phyloP scores from a whole-genome alignment of 2,113 vertebrate genomes.

The Gymnorhina tibicen region DNA sequence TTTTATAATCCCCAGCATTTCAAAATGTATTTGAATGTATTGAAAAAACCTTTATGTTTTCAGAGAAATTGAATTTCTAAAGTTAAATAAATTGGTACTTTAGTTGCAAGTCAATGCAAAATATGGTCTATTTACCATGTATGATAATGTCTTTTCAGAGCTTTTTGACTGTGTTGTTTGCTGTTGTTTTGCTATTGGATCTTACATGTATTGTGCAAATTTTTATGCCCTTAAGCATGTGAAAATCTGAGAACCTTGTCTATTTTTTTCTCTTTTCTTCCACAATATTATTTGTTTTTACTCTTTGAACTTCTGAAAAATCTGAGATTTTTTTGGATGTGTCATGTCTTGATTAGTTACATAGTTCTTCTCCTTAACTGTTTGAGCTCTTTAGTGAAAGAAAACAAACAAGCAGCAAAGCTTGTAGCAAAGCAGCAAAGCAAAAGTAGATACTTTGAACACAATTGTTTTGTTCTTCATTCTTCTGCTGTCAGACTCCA shows the following conservation, averaged over 20 bases:
- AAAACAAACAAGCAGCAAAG: background rate
- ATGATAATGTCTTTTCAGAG: background rate
- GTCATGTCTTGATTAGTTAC: background rate
- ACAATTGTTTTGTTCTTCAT: background rate
- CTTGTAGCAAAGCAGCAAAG: too few species aligned
- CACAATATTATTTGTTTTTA: background rate
- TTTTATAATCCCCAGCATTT: background rate
- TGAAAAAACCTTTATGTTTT: background rate
- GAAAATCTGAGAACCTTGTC: background rate
- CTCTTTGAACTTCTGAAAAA: background rate
- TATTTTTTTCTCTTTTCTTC: background rate
- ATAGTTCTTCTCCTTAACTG: background rate
- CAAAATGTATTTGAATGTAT: background rate
- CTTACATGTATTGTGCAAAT: background rate
- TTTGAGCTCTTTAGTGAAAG: background rate
- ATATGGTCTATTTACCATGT: background rate
- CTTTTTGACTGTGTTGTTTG: background rate
- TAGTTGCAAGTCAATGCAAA: background rate
- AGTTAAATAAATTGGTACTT: background rate
- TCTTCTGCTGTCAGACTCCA: background rate
- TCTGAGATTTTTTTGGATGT: background rate
- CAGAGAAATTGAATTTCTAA: background rate
- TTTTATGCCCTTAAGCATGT: background rate
- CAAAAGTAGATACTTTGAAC: background rate
- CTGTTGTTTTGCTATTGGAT: background rate